Base-by-base conservation (phyloP, 2,888 invertebrate genomes). In the Calliphora vomitoria region DNA sequence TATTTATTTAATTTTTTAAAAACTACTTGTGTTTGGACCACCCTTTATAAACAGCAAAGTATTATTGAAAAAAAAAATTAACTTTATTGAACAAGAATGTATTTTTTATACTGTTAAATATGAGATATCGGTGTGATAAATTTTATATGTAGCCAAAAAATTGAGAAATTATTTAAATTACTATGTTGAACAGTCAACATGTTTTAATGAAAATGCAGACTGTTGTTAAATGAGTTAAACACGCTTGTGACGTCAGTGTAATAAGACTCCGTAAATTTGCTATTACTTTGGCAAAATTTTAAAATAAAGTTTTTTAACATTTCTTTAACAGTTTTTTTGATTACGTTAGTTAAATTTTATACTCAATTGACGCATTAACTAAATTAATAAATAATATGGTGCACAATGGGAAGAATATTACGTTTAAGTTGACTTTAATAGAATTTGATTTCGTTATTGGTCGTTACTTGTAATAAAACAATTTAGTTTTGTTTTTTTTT, bases 401-500 rank as follows among this genome's bases (percentile, higher is more conserved):
- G 58, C 25, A 58, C 53, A 3, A 53, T 53, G 25, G 25, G 20
- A 25, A 13, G 20, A 25, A 44, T 44, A 11, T 13, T 41, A 41
- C 0, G 6, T 47, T 1, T 25, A 25, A 25, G 25, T 25, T 25
- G 25, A 25, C 25, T 25, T 1, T 25, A 25, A 25, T 25, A 25
- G 1, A 25, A 2, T 25, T 8, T 47, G 47, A 10, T 47, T 10
- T 47, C 47, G 38, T n/a, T n/a, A 50, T n/a, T 50, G 3, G 15
- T 50, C 3, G 6, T 50, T 50, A 64, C 18, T 35, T 25, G 25
- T 25, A 25, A 8, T 38, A 64, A 62, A 38, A 11, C 8, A 3
- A 0, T 53, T 53, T 10, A 15, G 20, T 6, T 47, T 69, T 53
- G 6, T 69, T 68, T 80, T 62, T 68, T 80, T 62, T 82, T 82